Base-by-base conservation (phyloP, 2,113 vertebrate genomes). In the human region DNA sequence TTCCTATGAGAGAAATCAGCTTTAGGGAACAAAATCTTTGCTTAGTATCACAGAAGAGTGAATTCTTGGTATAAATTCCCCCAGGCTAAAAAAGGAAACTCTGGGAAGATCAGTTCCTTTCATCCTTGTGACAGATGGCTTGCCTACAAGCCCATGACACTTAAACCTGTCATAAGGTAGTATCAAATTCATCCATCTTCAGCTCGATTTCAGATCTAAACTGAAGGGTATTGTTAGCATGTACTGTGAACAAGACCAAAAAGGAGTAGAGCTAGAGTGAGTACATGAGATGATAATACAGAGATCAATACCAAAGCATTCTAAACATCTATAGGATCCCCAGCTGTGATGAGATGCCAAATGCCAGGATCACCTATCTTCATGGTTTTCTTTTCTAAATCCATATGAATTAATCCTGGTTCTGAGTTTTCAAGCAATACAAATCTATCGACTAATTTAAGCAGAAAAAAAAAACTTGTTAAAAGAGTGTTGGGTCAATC, bases 131-230 rank as follows among this genome's bases (percentile, higher is more conserved):
- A 97, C 70, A 70, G 25, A 73, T 32, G 52, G 35, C 80, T 80
- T 90, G n/a, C 50, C 35, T 88, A 38, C 87, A 57, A 43, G 38
- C 70, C 40, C 6, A 1, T 80, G 70, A 52, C 80, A 48, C 27
- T 45, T 59, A 80, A 83, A 43, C 70, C 17, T 86, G 17, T 57
- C 38, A 76, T 59, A 75, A 32, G 13, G 8, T 32, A 89, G 68
- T 68, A 43, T 16, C 92, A 78, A 94, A 48, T 38, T 81, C 90
- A 50, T n/a, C 27, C 16, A 80, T 89, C 89, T 85, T 76, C n/a
- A 72, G 82, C 30, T 55, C 89, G 73, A 80, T 87, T 96, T 86
- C 52, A 68, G n/a, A 93, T 59, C 43, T 85, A 48, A 95, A 52
- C 22, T 16, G 45, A 85, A 89, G 22, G 38, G 38, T 75, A 4